Percentiles rank a stretch among this genome's conserved stretches.
Evolutionary conservation across 2,888 invertebrate species (phyloP).

Genomic region (Papilio elwesi): DNA sequence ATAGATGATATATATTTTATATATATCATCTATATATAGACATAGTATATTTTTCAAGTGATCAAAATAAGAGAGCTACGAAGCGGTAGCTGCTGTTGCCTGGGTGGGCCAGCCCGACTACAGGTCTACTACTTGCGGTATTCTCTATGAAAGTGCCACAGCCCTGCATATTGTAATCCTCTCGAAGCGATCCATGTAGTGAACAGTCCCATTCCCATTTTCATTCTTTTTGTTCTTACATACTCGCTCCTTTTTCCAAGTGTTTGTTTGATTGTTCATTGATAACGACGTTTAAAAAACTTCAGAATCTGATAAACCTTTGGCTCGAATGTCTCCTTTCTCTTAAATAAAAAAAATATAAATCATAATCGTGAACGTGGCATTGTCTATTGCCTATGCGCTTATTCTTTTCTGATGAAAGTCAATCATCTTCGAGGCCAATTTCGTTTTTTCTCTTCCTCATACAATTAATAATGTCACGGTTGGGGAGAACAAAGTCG

Average conservation of each 20-base stretch:
- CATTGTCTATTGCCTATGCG: conserved; percentile 40
- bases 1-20: too few relatives aligned
- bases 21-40: too few relatives aligned
- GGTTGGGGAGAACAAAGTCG: conserved; percentile 61
- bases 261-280: not conserved
- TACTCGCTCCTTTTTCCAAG: not conserved
- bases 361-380: conserved; percentile 34
- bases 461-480: conserved; percentile 68
- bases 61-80: too few relatives aligned
- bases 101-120: too few relatives aligned
- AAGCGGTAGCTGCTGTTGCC: too few relatives aligned
- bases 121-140: too few relatives aligned
- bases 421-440: conserved; percentile 30
- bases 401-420: conserved; percentile 41
- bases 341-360: not conserved
- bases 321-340: not conserved
- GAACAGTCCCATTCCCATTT: not conserved
- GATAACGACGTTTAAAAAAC: not conserved
- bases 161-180: too few relatives aligned
- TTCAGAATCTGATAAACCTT: not conserved
- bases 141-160: too few relatives aligned
- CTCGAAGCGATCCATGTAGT: too few relatives aligned
- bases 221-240: not conserved
- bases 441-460: conserved; percentile 28
- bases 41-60: too few relatives aligned